phyloP scores from a whole-genome alignment of 2,888 invertebrate genomes.

The Tinea semifulvella region DNA sequence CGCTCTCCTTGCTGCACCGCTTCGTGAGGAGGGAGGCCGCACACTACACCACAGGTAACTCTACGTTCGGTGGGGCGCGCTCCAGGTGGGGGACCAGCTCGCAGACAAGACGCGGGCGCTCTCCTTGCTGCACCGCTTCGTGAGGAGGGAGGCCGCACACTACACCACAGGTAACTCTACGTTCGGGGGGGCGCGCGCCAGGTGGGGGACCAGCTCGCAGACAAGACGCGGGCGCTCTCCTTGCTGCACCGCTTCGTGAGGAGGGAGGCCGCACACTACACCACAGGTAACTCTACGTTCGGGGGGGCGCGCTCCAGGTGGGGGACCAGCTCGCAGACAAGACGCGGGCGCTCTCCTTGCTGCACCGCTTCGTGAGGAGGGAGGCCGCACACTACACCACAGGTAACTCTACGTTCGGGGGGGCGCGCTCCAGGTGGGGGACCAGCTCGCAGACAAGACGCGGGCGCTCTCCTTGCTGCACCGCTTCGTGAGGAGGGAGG shows the following conservation, averaged over 20 bases:
- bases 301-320: conserved; percentile 84
- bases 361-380: conserved; percentile 82
- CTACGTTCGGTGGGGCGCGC: too few relatives aligned
- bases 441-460: conserved; percentile 89
- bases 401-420: too few relatives aligned
- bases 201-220: conserved; percentile 84
- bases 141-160: too few relatives aligned
- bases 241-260: conserved; percentile 82
- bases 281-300: too few relatives aligned
- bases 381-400: too few relatives aligned
- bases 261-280: too few relatives aligned
- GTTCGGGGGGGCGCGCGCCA: conserved; percentile 85
- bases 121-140: conserved; percentile 78
- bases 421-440: conserved; percentile 82
- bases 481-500: too few relatives aligned
- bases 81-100: conserved; percentile 86
- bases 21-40: conserved; percentile 78
- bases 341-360: conserved; percentile 80
- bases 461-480: conserved; percentile 80
- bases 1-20: conserved; percentile 76
- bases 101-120: conserved; percentile 88
- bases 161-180: conserved; percentile 33
- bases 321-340: conserved; percentile 89
- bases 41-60: conserved; percentile 27
- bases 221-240: conserved; percentile 84